phyloP scores from a whole-genome alignment of 2,888 invertebrate genomes.

The Hypolimnas misippus region DNA sequence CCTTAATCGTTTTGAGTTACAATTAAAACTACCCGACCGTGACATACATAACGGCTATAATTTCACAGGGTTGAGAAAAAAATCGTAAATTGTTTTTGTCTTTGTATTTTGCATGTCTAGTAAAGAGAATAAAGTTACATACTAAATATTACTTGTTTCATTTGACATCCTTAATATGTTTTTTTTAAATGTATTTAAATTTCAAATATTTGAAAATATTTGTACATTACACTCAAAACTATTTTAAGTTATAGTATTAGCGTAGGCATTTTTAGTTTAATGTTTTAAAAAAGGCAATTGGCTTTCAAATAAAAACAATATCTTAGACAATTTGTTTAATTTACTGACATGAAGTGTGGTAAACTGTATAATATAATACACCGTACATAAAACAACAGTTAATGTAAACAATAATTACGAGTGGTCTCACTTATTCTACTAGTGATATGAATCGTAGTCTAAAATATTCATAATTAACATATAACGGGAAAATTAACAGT shows the following conservation, averaged over 20 bases:
- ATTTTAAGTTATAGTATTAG: too few relatives aligned
- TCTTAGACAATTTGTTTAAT: conserved; percentile 29
- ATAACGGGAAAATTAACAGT: conserved; percentile 5
- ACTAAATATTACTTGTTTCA: conserved; percentile 48
- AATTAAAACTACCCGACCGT: not conserved
- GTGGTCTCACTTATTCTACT: conserved; percentile 20
- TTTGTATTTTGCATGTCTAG: conserved; percentile 79
- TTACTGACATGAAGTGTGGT: conserved; percentile 21
- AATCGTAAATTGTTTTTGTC: conserved; percentile 61
- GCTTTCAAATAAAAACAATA: conserved; percentile 13
- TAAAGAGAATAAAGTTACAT: conserved; percentile 79
- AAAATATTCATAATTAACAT: conserved; percentile 21
- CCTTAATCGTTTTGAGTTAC: conserved; percentile 19
- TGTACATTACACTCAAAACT: too few relatives aligned
- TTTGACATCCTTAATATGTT: conserved; percentile 24
- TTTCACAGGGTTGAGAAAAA: conserved; percentile 49
- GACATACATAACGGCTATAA: conserved; percentile 28
- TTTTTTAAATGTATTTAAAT: not conserved
- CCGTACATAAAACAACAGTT: conserved; percentile 23
- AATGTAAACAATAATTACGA: conserved; percentile 18
- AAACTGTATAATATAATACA: conserved; percentile 26
- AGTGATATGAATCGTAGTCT: conserved; percentile 19
- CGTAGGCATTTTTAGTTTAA: not conserved
- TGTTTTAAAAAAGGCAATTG: not conserved
- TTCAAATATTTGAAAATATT: too few relatives aligned